Evolutionary conservation across 1,140 invertebrate genomes (phyloP), one percentile per base, ranked within the genome.

Genomic region (Anthonomus grandis): DNA sequence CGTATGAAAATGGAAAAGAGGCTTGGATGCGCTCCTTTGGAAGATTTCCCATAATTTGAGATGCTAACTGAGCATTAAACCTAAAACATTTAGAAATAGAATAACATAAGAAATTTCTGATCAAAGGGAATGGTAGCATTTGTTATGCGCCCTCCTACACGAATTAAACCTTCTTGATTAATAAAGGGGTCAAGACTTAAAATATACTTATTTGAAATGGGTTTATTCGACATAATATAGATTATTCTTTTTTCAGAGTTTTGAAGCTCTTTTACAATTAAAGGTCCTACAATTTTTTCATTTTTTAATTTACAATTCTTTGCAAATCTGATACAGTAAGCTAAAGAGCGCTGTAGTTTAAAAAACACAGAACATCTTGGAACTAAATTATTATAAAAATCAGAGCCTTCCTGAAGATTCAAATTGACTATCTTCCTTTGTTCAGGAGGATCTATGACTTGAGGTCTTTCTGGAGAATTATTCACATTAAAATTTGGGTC

Each of bases 141-240:
- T 58, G 58, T 38, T 34, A 70, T 34, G 15, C 67, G 44, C 13
- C 64, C 67, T 10, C 63, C 65, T 23, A 70, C 69, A 18, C 67
- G 47, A 13, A 70, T 12, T 17, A 65, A 9, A 6, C 62, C 60
- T 12, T 42, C 22, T 24, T 34, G 27, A 50, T 70, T 60, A 2
- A 66, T 17, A 27, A 60, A 60, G 10, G 53, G 22, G 23, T 42
- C 45, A 24, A 49, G 38, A 25, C 15, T 47, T 19, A 15, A 9
- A 15, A 59, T 17, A 21, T n/a, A 8, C 23, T 50, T 44, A 25
- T 57, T 50, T 27, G 47, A 10, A n/a, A 57, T 6, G 10, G n/a
- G 6, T 21, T 52, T 61, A 10, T 31, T 31, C 23, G 24, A 13
- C 10, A 12, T 49, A n/a, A 17, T 9, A 19, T 36, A 17, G 13